These are phyloP conservation scores for Myotis vivesi DNA, from an alignment of 2,797 vertebrate species.

Conservation along the genomic window DNA sequence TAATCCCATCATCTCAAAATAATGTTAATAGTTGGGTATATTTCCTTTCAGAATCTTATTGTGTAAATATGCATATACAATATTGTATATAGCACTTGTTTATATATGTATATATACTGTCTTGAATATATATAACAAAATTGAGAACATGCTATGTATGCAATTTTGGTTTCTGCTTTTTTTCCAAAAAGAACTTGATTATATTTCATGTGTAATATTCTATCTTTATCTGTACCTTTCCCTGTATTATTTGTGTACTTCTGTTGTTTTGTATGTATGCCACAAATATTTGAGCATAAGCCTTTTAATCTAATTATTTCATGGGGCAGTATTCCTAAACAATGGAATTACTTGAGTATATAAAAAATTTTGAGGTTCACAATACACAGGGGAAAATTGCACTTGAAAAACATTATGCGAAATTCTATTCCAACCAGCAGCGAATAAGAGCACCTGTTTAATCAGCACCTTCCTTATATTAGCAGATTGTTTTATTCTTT, in stretches of 20 bases:
- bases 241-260: background rate
- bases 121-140: background rate
- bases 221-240: background rate
- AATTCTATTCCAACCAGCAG: background rate
- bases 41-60: background rate
- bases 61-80: background rate
- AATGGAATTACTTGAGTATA: background rate
- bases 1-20: background rate
- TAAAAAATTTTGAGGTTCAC: background rate
- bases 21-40: background rate
- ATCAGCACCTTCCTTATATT: background rate
- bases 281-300: background rate
- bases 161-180: background rate
- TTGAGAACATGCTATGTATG: background rate
- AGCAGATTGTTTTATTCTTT: conserved; percentile 27
- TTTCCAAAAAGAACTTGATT: background rate
- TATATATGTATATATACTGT: background rate
- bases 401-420: background rate
- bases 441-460: background rate
- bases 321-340: background rate
- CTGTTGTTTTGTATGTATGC: background rate
- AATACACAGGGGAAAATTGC: background rate
- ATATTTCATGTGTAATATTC: background rate
- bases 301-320: background rate
- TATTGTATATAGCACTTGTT: background rate